Percentiles rank a stretch among this genome's conserved stretches.
phyloP scores from a whole-genome alignment of 30 jellyfish, hydroid and myxozoan species.

The Aurelia sp. region DNA sequence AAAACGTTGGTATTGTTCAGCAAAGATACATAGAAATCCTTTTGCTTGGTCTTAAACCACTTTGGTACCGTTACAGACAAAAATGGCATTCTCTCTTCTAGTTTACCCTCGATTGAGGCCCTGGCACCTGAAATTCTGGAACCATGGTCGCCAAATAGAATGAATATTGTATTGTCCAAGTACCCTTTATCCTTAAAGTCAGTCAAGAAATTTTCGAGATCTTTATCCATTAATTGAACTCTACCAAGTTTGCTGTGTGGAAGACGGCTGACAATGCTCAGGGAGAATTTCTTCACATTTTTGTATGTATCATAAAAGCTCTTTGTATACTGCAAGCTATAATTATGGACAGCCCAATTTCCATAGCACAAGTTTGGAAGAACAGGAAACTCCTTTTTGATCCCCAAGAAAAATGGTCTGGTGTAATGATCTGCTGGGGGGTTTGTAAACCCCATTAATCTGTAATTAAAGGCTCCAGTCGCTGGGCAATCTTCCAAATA shows the following conservation, averaged over 20 bases:
- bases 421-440: constrained; percentile 82
- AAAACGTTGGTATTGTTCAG: constrained; percentile 18
- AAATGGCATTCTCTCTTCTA: constrained; percentile 73
- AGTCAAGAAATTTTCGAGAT: constrained; percentile 30
- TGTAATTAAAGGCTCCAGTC: constrained; percentile 61
- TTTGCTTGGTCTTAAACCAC: constrained; percentile 34
- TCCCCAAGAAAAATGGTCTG: constrained; percentile 66
- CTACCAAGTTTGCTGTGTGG: constrained; percentile 54
- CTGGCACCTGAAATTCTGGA: constrained; percentile 28
- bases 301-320: constrained; percentile 17
- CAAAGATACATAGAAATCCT: constrained; percentile 4
- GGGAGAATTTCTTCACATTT: constrained; percentile 38
- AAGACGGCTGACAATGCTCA: constrained; percentile 16
- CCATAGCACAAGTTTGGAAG: constrained; percentile 13
- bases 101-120: constrained; percentile 54
- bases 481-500: constrained; percentile 61
- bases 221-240: constrained; percentile 53
- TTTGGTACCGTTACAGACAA: constrained; percentile 62
- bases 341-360: constrained; percentile 17
- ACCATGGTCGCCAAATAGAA: constrained; percentile 78
- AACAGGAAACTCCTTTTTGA: neutral
- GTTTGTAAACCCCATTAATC: constrained; percentile 68
- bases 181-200: constrained; percentile 19
- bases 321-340: constrained; percentile 12
- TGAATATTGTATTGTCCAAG: constrained; percentile 53